Base-by-base conservation (phyloP, 2,888 invertebrate species). In the Rhodophaea formosa region DNA sequence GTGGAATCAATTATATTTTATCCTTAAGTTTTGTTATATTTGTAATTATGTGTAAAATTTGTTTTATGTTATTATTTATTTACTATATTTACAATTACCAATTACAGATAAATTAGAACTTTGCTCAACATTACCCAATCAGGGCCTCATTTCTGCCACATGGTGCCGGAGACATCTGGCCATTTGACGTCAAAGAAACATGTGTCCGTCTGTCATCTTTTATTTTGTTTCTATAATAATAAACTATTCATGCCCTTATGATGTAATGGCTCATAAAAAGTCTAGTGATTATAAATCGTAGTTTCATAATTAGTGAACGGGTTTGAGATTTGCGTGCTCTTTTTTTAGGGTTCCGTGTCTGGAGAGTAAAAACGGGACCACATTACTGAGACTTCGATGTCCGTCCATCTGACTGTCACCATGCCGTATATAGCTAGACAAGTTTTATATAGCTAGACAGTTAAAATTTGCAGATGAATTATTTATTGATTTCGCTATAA, bases 101-200 rank as follows among this genome's bases (percentile, higher is more conserved):
- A 23, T 23, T 5, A 23, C 5, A 23, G 23, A 23, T 3, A 23
- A 5, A 23, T 23, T 3, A 23, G 23, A 5, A 39, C 39, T 12
- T 39, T 10, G 3, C 6, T 23, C 8, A n/a, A 46, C 12, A 16
- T 23, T 46, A n/a, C 32, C 49, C 49, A 49, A 49, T 49, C 49
- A 49, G 14, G 49, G 49, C 49, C 49, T 16, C 49, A 8, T 30
- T 30, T 32, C 32, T 32, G 15, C 30, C 49, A 49, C 14, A 49
- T 49, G 49, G 2, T 32, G 14, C n/a, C 14, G n/a, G 23, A 15
- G 10, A 49, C 49, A 49, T 49, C 49, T 49, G 49, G 30, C 10
- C 15, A 46, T 32, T n/a, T 49, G 32, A 49, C 49, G 30, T 49
- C 49, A 49, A n/a, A 49, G n/a, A 5, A 49, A 49, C 49, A 49